Evolutionary conservation across 2,113 vertebrate species (phyloP), one percentile per base, ranked within the genome.

Genomic region (Todiramphus saurophagus): DNA sequence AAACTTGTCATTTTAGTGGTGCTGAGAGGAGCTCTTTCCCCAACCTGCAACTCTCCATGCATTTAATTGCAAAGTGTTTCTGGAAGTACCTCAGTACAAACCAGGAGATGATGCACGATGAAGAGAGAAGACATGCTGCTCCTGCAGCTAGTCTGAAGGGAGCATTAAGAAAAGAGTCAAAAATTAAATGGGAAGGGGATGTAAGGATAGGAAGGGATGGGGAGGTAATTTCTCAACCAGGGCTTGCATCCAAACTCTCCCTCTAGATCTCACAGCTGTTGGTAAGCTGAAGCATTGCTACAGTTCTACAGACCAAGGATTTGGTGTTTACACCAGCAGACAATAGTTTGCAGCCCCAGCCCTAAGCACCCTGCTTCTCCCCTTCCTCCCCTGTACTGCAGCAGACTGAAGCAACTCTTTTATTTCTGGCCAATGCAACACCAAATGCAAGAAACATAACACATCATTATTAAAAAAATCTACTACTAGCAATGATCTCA

Each of bases 51-150:
- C 55, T 44, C 59, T 48, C 37, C 33, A 14, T 4, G 13, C 27
- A 16, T 35, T 72, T 66, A 6, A 69, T 43, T 8, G 2, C 30
- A 31, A 77, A 53, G 7, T 6, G 21, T 28, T 70, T 56, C 55
- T 59, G 88, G 67, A 1, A 0, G 53, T 41, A 30, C 19, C 58
- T 50, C 37, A 25, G 1, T 3, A 31, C 21, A 8, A 16, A 58
- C 7, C 13, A 58, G 30, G 28, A 87, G 31, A 46, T 9, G 1
- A n/a, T 13, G 24, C 0, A 0, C 37, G 25, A 55, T 1, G 11
- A 27, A 20, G 15, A 51, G 16, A n/a, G 19, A 48, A 16, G 25
- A 78, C 30, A 15, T 27, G 39, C 43, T 76, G 39, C 4, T 82
- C 76, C 37, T 37, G 43, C 60, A 90, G 53, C 44, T 37, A 10